phyloP scores from a whole-genome alignment of 1,140 invertebrate species.

The Proctacanthus coquilletti region DNA sequence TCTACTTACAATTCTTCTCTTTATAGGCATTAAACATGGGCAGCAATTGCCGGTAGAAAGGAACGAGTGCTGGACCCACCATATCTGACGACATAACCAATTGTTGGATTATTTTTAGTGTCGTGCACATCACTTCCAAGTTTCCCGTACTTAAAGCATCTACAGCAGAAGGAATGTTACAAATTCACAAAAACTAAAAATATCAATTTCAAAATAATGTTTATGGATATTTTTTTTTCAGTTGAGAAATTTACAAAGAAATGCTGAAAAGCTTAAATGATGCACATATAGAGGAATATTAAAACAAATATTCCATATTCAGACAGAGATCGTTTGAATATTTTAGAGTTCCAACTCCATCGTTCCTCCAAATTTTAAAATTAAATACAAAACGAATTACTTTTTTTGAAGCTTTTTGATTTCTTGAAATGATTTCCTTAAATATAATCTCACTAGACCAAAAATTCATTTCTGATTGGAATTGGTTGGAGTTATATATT shows the following conservation, averaged over 20 bases:
- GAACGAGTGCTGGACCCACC: conserved; percentile 69
- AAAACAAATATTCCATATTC: too few species aligned
- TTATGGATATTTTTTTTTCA: too few species aligned
- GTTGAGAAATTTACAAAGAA: too few species aligned
- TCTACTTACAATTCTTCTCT: conserved; percentile 23
- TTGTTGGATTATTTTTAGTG: conserved; percentile 66
- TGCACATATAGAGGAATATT: conserved; percentile 3
- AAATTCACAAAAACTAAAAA: conserved; percentile 8
- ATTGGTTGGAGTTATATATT: too few species aligned
- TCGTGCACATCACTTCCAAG: conserved; percentile 56
- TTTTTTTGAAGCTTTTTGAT: too few species aligned
- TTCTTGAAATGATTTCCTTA: too few species aligned
- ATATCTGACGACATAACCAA: conserved; percentile 63
- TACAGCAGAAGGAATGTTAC: too few species aligned
- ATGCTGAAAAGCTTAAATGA: conserved; percentile 1
- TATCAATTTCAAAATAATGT: not conserved
- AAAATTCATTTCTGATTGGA: conserved; percentile 68
- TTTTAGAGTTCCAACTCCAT: too few species aligned
- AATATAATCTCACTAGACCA: too few species aligned
- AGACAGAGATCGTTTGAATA: too few species aligned
- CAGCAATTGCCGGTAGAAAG: conserved; percentile 67
- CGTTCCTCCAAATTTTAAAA: too few species aligned
- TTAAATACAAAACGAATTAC: too few species aligned
- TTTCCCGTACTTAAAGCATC: conserved; percentile 71
- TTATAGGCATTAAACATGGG: conserved; percentile 66